Conservation (phyloP, 2,888 invertebrate species). For the Hipparchia semele region DNA sequence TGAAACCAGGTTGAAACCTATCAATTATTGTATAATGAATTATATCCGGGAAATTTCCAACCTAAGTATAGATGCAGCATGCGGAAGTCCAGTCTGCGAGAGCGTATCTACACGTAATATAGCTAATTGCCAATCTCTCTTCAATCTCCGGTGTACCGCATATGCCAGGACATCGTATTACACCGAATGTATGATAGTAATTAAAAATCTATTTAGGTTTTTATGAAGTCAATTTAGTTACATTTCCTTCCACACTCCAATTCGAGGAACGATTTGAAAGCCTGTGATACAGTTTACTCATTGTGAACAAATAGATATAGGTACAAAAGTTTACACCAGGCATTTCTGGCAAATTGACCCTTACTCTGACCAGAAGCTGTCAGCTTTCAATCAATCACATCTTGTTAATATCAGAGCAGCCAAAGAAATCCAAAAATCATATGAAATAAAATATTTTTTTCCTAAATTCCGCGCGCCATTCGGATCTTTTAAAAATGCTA, state of each 20-base stretch:
- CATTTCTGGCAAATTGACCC: too few species aligned
- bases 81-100: conserved; percentile 1
- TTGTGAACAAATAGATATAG: too few species aligned
- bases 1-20: not conserved
- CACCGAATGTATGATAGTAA: conserved; percentile 35
- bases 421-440: too few species aligned
- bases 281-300: not conserved
- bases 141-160: conserved; percentile 68
- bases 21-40: conserved; percentile 26
- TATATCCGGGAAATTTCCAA: conserved; percentile 20
- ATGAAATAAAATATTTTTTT: too few species aligned
- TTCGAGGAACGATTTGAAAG: not conserved
- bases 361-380: too few species aligned
- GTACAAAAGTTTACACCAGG: too few species aligned
- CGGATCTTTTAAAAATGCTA: too few species aligned
- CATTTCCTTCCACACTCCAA: not conserved
- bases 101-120: conserved; percentile 52
- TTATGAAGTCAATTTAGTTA: not conserved
- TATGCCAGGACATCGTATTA: conserved; percentile 54
- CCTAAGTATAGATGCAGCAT: not conserved
- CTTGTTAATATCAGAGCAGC: too few species aligned
- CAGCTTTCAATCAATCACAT: too few species aligned
- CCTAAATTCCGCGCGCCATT: too few species aligned
- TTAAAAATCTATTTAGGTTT: not conserved
- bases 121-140: conserved; percentile 75